Conservation (phyloP, 2,888 invertebrate species). For the Cataglyphis albicans region DNA sequence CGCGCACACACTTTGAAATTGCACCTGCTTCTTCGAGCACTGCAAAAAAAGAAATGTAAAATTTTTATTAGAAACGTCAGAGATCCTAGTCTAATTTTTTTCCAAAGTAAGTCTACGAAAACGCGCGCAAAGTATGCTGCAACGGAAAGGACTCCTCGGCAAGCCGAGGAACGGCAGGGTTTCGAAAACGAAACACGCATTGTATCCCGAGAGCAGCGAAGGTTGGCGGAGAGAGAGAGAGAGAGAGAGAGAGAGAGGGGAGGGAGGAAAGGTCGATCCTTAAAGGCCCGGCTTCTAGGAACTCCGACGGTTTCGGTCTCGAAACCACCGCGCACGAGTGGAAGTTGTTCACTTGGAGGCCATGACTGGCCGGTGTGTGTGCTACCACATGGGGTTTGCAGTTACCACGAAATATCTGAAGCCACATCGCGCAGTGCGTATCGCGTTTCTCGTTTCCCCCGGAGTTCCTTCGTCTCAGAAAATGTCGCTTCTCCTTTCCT, state of each 20-base stretch:
- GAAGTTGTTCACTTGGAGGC: constrained; percentile 57
- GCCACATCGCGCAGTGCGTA: constrained; percentile 45
- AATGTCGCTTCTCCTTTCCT: constrained; percentile 18
- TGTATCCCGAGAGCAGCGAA: constrained; percentile 66
- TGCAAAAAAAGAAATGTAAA: background rate
- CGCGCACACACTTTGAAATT: background rate
- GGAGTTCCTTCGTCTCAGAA: constrained; percentile 35
- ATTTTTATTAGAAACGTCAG: background rate
- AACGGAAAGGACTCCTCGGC: constrained; percentile 23
- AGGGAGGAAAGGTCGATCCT: constrained; percentile 36
- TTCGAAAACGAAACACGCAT: constrained; percentile 72
- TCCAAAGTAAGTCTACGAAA: constrained; percentile 6
- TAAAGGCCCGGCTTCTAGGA: constrained; percentile 70
- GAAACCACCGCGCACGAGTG: constrained; percentile 59
- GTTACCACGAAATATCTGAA: constrained; percentile 63
- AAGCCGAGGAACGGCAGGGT: constrained; percentile 48
- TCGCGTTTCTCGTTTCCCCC: constrained; percentile 45
- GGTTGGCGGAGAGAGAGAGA: constrained; percentile 30
- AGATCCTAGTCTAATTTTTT: background rate
- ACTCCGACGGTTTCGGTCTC: constrained; percentile 70
- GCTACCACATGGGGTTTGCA: constrained; percentile 66
- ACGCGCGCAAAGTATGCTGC: constrained; percentile 34
- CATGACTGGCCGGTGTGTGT: constrained; percentile 43
- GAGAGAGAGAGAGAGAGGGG: constrained; percentile 30
- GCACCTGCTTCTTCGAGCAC: background rate